These are phyloP conservation scores for Eudasyphora cyanicolor DNA, from an alignment of 2,888 invertebrate genomes.

Conservation along the genomic window DNA sequence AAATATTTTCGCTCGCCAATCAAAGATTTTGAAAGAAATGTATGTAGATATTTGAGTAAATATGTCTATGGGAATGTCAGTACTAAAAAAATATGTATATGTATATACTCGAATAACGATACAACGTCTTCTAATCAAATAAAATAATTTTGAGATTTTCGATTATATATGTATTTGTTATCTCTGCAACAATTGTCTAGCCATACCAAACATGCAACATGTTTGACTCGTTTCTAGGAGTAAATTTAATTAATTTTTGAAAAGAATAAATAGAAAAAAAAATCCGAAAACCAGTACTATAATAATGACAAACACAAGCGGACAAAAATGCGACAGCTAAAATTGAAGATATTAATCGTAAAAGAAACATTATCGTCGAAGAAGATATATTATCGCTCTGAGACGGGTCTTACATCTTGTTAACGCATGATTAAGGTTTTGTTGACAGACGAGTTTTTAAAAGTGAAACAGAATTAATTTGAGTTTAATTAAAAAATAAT, in stretches of 20 bases:
- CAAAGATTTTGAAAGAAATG: not conserved
- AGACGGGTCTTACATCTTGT: not conserved
- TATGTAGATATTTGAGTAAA: not conserved
- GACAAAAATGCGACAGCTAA: not conserved
- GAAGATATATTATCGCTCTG: too few species aligned
- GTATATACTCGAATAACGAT: too few species aligned
- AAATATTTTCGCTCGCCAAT: not conserved
- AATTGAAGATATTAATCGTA: not conserved
- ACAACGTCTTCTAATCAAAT: not conserved
- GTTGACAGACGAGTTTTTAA: not conserved
- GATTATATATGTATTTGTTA: too few species aligned
- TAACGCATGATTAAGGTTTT: not conserved
- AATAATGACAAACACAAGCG: not conserved
- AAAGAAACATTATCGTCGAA: too few species aligned
- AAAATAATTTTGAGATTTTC: not conserved
- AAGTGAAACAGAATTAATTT: not conserved
- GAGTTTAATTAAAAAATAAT: not conserved
- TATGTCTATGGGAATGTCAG: not conserved
- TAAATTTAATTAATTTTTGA: slow-evolving; percentile 5
- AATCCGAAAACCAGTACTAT: not conserved
- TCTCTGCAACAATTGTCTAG: not conserved
- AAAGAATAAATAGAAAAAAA: too few species aligned
- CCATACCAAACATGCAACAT: slow-evolving; percentile 6
- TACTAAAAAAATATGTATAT: not conserved
- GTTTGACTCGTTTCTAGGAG: not conserved